phyloP scores from a whole-genome alignment of 2,888 invertebrate genomes.

The Caenorhabditis panamensis region DNA sequence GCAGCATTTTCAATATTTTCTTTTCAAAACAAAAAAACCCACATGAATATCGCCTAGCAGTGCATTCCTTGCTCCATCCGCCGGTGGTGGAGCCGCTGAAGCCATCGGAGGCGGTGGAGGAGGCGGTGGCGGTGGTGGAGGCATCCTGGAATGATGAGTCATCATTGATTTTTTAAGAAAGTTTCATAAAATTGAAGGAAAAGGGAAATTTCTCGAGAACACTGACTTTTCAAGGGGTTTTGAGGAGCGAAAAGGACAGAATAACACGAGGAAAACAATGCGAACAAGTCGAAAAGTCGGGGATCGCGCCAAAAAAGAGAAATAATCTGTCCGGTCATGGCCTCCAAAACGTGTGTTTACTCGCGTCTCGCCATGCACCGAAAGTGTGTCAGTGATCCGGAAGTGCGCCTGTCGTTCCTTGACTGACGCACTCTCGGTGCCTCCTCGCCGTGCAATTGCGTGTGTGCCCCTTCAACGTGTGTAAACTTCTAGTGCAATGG shows the following conservation, averaged over 20 bases:
- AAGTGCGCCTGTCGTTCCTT: not conserved
- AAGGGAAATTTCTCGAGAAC: too few species aligned
- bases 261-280: not conserved
- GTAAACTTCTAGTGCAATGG: slow-evolving; percentile 47
- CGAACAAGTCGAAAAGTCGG: not conserved
- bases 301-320: not conserved
- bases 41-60: slow-evolving; percentile 69
- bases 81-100: slow-evolving; percentile 43
- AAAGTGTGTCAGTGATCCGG: slow-evolving; percentile 8
- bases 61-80: slow-evolving; percentile 60
- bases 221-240: slow-evolving; percentile 9
- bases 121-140: slow-evolving; percentile 68
- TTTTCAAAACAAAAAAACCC: slow-evolving; percentile 2
- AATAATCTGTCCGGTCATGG: slow-evolving; percentile 53
- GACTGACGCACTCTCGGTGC: slow-evolving; percentile 43
- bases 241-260: too few species aligned
- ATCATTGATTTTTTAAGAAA: slow-evolving; percentile 32
- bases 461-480: slow-evolving; percentile 55
- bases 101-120: slow-evolving; percentile 63
- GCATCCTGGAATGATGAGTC: slow-evolving; percentile 55
- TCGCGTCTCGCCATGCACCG: slow-evolving; percentile 10
- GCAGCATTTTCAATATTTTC: too few species aligned
- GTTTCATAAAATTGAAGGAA: too few species aligned
- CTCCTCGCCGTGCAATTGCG: slow-evolving; percentile 58
- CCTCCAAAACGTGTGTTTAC: slow-evolving; percentile 24